Base-by-base conservation (phyloP, 2,888 invertebrate species). In the Meloe dianella region DNA sequence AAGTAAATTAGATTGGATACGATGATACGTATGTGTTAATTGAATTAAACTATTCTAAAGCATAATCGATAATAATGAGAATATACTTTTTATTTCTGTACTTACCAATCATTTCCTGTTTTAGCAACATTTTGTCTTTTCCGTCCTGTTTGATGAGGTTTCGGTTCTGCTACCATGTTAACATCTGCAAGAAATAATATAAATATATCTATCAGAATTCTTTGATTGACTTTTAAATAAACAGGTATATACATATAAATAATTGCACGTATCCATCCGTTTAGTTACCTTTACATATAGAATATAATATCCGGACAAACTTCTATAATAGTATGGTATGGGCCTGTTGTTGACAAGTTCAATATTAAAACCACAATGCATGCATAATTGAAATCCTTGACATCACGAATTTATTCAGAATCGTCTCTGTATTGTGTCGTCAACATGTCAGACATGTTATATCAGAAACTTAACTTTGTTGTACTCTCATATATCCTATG, bases 91-190 rank as follows among this genome's bases (percentile, higher is more conserved):
- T 10, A 4, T 32, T 8, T 2, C 14, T 1, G 14, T 20, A 86
- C 87, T 87, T 80, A 89, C 89, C 89, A 89, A 77, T 89, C 89
- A 78, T 89, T 89, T 80, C 89, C 89, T 51, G 89, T 89, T 85
- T 89, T 89, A 69, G 88, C 85, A 75, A 89, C 85, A 80, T 89
- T 89, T 82, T 89, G 89, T 75, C 89, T 82, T 82, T 89, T 90
- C 74, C 89, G 85, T 72, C 89, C 89, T 32, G 89, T 89, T 81
- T 90, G 90, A 79, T 90, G 90, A 63, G 90, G 89, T 82, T 92
- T 92, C 57, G 91, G 91, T 82, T 92, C 91, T 24, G 91, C 90
- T 62, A 91, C 91, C 89, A 91, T 90, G 82, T 91, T 92, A 73
- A 91, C 91, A 86, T 91, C 91, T 91, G 86, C 65, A 86, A 86